Evolutionary conservation across 2,113 vertebrate species (phyloP).

Genomic region (Bubo bubo): DNA sequence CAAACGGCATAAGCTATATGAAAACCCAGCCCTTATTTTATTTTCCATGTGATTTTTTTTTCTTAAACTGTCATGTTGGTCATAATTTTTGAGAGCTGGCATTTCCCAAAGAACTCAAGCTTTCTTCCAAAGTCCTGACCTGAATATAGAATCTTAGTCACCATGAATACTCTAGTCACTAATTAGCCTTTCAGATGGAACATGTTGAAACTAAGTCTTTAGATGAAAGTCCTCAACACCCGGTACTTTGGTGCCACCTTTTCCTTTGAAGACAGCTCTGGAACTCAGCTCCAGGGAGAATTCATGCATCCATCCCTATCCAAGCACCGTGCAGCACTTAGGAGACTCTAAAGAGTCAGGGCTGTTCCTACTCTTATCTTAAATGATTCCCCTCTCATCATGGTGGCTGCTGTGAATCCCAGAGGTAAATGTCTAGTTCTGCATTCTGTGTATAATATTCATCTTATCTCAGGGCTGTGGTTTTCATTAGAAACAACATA

Average conservation of each 20-base stretch:
- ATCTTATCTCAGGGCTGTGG: not conserved
- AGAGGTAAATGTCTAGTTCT: not conserved
- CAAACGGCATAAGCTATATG: not conserved
- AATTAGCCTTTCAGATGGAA: conserved; percentile 2
- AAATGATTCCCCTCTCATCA: not conserved
- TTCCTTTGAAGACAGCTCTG: not conserved
- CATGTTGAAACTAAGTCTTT: not conserved
- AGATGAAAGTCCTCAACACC: not conserved
- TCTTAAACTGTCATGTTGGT: not conserved
- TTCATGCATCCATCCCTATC: not conserved
- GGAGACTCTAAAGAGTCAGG: not conserved
- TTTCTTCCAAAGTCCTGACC: not conserved
- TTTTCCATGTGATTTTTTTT: not conserved
- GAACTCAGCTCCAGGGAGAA: not conserved
- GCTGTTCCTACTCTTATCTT: not conserved
- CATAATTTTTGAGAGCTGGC: not conserved
- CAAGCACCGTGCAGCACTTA: not conserved
- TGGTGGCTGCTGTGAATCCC: not conserved
- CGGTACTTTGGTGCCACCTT: not conserved
- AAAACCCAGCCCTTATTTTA: not conserved
- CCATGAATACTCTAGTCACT: not conserved
- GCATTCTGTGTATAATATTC: not conserved
- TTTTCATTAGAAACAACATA: not conserved
- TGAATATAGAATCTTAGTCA: not conserved
- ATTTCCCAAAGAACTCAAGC: not conserved